Evolutionary conservation across 2,113 vertebrate species (phyloP).

Genomic region (Piprites chloris): DNA sequence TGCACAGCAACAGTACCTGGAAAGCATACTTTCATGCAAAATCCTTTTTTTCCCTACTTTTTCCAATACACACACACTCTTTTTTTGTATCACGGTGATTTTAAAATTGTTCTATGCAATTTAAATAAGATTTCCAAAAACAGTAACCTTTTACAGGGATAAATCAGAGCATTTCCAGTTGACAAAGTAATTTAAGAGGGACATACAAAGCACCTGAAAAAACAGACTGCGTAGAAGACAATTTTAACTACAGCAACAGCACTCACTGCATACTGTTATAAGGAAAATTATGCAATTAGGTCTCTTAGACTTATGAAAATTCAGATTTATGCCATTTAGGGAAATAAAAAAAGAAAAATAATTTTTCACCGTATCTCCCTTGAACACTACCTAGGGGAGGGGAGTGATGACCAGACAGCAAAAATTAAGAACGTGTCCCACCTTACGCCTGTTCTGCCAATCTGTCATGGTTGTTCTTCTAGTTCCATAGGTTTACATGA

Average conservation of each 20-base stretch:
- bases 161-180: constrained; percentile 7
- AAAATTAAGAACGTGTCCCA: constrained; percentile 62
- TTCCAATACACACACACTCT: not conserved
- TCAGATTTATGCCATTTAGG: constrained; percentile 20
- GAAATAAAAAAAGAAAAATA: not conserved
- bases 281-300: constrained; percentile 53
- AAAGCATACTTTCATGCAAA: constrained; percentile 54
- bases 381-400: constrained; percentile 31
- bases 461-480: constrained; percentile 65
- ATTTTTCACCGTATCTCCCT: constrained; percentile 26
- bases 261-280: constrained; percentile 18
- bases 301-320: constrained; percentile 42
- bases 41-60: not conserved
- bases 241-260: constrained; percentile 40
- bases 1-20: constrained; percentile 23
- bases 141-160: not conserved
- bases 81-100: not conserved
- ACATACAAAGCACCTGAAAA: constrained; percentile 39
- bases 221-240: not conserved
- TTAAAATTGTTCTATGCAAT: constrained; percentile 51
- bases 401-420: constrained; percentile 50
- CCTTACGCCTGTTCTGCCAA: constrained; percentile 62
- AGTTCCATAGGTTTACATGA: constrained; percentile 55
- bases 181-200: not conserved
- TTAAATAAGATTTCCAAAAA: constrained; percentile 28